Evolutionary conservation across 2,888 invertebrate genomes (phyloP), one percentile per base, ranked within the genome.

Genomic region (Norana najaformis): DNA sequence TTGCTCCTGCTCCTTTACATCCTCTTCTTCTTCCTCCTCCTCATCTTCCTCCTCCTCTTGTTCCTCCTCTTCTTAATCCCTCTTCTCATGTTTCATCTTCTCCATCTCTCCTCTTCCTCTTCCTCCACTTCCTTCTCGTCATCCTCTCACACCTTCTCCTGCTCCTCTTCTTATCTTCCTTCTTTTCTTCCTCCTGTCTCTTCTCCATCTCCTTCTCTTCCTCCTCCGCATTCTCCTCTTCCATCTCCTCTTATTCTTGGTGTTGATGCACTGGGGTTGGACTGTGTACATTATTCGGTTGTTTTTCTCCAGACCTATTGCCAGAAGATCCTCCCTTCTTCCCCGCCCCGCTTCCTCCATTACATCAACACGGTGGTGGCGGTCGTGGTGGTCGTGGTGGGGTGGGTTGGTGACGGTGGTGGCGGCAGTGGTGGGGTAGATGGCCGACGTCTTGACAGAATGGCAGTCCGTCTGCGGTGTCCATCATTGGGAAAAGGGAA

Each of bases 201-300:
- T 47, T 18, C 89, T 89, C 41, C 47, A n/a, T 16, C 41, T 41
- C 89, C 47, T 89, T 18, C 89, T 89, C 89, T 39, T 47, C 47
- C 89, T 41, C 89, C 47, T 47, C 47, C n/a, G 34, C 88, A 20
- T n/a, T 16, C 30, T 88, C 39, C 41, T 41, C n/a, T 20, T 39
- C 16, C 88, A 36, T 37, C n/a, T n/a, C 39, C 88, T 41, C 39
- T 30, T n/a, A 23, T 30, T n/a, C 23, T 13, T 38, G 23, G 13
- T 39, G 13, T 37, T 37, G 23, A 69, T n/a, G n/a, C 69, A 69
- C 69, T 69, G n/a, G 6, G 69, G 8, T 16, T 69, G 8, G 69
- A 30, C n/a, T n/a, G 69, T n/a, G 69, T 69, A n/a, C 69, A 69
- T 69, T 69, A 69, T n/a, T 11, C 69, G 69, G 30, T 69, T 69